Evolutionary conservation across 2,113 vertebrate genomes (phyloP), one percentile per base, ranked within the genome.

Genomic region (Nematolebias whitei): DNA sequence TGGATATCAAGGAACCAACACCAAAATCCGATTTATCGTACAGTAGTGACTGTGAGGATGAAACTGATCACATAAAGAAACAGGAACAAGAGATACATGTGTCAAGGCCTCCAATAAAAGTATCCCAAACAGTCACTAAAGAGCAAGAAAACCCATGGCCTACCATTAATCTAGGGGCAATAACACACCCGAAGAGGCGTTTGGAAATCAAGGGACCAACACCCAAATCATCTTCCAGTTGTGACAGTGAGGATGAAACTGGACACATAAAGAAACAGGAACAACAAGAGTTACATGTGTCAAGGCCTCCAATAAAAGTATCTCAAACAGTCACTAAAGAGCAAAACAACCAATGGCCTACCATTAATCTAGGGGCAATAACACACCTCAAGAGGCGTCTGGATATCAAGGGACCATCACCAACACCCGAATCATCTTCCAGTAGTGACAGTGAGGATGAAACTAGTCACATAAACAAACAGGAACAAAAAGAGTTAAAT

Each of bases 241-340:
- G 39, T 64, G 64, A 82, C 23, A 80, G 63, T 61, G 80, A 86
- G 9, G 73, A 82, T 44, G 81, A 84, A 18, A 76, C 1, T 54
- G 13, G 58, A 26, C 50, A 72, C 12, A 61, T 19, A 1, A 2
- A 13, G 1, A 29, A 45, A 45, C 3, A 32, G 5, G 24, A 45
- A 6, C 12, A 13, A n/a, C 24, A 13, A 8, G 16, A 45, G 12
- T 3, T 49, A 16, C 12, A 38, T 3, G 18, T 38, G 1, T 22
- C 44, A 29, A 29, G 1, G 1, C 7, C 7, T 40, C 32, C 47
- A 22, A 0, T 5, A 8, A 1, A 52, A 18, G 22, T 1, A 19
- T 41, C 62, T 43, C 49, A 49, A 63, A 43, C 47, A 11, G 2
- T 0, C 0, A 50, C 0, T 22, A 8, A 13, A 4, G 47, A 53